These are phyloP conservation scores for Drosophila yakuba DNA, from an alignment of 1,140 invertebrate species.

Conservation along the genomic window DNA sequence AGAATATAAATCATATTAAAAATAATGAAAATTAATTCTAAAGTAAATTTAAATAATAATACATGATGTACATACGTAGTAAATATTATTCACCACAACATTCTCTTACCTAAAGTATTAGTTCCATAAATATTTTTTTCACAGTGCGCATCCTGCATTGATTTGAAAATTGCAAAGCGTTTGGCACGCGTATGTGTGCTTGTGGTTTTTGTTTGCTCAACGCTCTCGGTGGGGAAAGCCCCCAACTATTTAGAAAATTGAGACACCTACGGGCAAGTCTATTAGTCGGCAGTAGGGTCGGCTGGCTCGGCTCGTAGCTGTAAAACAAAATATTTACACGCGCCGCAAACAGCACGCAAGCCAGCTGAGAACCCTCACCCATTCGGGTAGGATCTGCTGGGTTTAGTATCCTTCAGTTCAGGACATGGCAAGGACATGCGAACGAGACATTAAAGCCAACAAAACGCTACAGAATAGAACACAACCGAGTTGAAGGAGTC, in stretches of 20 bases:
- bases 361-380: constrained; percentile 32
- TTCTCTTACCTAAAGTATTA: not conserved
- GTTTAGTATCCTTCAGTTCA: constrained; percentile 20
- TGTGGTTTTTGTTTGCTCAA: constrained; percentile 42
- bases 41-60: no score
- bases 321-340: constrained; percentile 83
- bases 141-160: constrained; percentile 49
- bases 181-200: constrained; percentile 27
- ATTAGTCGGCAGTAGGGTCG: constrained; percentile 52
- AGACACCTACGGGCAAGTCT: constrained; percentile 77
- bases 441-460: constrained; percentile 79
- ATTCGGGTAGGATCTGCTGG: not conserved
- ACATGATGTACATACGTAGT: no score
- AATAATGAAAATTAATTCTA: no score
- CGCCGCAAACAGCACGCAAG: constrained; percentile 66
- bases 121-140: not conserved
- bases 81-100: not conserved
- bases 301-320: constrained; percentile 61
- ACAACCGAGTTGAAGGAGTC: constrained; percentile 33
- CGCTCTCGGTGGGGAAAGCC: constrained; percentile 12
- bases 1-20: not conserved
- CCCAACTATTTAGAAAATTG: constrained; percentile 80
- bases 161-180: constrained; percentile 64
- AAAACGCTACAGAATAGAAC: constrained; percentile 28
- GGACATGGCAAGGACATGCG: constrained; percentile 64